Percentiles rank a stretch among this genome's conserved stretches.
Conservation (phyloP, 2,113 vertebrate species). For the Centropus unirufus region DNA sequence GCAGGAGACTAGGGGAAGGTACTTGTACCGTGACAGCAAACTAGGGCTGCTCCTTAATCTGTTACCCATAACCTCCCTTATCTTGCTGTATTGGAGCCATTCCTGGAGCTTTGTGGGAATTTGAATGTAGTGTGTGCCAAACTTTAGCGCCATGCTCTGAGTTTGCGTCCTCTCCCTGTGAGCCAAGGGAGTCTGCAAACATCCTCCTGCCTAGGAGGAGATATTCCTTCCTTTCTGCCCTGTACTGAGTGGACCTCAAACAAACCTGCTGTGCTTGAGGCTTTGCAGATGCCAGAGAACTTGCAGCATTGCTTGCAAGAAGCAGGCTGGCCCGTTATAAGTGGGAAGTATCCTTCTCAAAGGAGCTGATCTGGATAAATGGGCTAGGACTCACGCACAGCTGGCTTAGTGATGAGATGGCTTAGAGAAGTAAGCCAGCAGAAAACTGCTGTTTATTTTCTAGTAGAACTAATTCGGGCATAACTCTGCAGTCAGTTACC, state of each 20-base stretch:
- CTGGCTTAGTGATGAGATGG: neutral
- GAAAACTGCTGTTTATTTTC: neutral
- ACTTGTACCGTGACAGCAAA: neutral
- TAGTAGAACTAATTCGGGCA: too few relatives aligned
- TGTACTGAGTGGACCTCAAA: neutral
- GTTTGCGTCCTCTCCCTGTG: neutral
- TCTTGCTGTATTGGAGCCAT: neutral
- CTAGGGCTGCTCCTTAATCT: neutral
- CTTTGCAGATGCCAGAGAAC: neutral
- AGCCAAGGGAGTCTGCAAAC: neutral
- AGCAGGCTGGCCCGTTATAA: neutral
- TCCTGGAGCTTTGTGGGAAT: neutral
- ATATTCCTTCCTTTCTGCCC: neutral
- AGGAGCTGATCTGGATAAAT: neutral
- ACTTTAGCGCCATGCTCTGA: neutral
- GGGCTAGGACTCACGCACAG: neutral
- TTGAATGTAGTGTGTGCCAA: neutral
- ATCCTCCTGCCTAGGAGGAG: neutral
- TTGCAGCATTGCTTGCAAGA: neutral
- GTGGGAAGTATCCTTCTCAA: neutral
- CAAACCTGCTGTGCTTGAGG: neutral
- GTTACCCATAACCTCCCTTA: neutral
- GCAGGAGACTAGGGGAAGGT: neutral
- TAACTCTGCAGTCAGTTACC: neutral
- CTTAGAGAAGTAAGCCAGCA: neutral